These are phyloP conservation scores for Neostethus bicornis DNA, from an alignment of 2,797 vertebrate genomes.

Conservation along the genomic window DNA sequence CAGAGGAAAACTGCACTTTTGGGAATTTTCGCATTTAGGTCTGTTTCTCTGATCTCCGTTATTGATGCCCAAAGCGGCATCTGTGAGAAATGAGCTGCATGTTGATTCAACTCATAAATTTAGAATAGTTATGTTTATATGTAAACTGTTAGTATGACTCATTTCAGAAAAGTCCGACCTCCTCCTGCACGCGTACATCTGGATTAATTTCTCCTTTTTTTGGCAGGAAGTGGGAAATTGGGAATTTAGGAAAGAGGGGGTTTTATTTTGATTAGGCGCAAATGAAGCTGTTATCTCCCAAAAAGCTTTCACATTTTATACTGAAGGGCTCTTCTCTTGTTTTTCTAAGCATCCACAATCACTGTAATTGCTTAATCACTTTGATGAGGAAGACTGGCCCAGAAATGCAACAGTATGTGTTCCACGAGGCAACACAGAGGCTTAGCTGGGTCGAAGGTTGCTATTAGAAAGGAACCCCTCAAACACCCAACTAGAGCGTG, in stretches of 20 bases:
- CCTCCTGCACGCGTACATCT: neutral
- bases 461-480: neutral
- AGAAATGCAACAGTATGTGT: slow-evolving; percentile 59
- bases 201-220: slow-evolving; percentile 23
- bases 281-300: slow-evolving; percentile 74
- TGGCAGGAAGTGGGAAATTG: slow-evolving; percentile 24
- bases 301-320: slow-evolving; percentile 72
- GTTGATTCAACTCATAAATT: slow-evolving; percentile 51
- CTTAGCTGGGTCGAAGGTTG: slow-evolving; percentile 19
- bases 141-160: slow-evolving; percentile 23
- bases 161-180: neutral
- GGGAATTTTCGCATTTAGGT: slow-evolving; percentile 17
- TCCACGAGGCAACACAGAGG: slow-evolving; percentile 47
- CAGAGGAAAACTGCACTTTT: slow-evolving; percentile 1
- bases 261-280: slow-evolving; percentile 71
- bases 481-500: neutral
- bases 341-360: slow-evolving; percentile 71
- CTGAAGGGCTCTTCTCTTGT: slow-evolving; percentile 62
- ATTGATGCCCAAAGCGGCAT: slow-evolving; percentile 50
- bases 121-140: slow-evolving; percentile 36
- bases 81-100: slow-evolving; percentile 23
- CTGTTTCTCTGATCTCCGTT: slow-evolving; percentile 40
- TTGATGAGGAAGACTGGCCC: slow-evolving; percentile 73
- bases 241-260: slow-evolving; percentile 39
- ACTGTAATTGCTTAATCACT: slow-evolving; percentile 78